Percentiles rank a stretch among this genome's conserved stretches.
Conservation (phyloP, 2,888 invertebrate species). For the Linyphia triangularis region DNA sequence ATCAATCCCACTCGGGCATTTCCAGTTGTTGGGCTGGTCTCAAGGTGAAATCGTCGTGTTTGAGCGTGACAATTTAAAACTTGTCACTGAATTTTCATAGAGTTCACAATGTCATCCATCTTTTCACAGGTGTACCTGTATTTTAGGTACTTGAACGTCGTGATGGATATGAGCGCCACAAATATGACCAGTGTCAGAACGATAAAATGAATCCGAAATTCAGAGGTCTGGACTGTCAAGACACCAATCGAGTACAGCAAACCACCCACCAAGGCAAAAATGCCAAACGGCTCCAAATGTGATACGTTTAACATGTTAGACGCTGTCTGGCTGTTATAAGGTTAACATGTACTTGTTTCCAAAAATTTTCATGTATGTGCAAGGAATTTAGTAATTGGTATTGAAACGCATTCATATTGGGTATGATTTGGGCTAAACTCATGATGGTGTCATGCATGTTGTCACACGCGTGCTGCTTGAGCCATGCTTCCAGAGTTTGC, state of each 20-base stretch:
- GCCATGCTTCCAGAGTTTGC: neutral
- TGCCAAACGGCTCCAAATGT: constrained; percentile 6
- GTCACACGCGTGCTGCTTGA: neutral
- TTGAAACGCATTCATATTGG: neutral
- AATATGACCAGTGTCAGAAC: constrained; percentile 34
- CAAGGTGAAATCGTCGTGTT: neutral
- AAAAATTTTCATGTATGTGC: constrained; percentile 12
- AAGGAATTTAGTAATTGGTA: neutral
- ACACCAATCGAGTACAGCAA: constrained; percentile 38
- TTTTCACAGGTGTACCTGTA: constrained; percentile 19
- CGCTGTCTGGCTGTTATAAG: neutral
- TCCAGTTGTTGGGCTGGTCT: neutral
- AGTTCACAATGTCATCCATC: constrained; percentile 16
- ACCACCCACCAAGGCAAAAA: constrained; percentile 12
- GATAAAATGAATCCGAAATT: constrained; percentile 18
- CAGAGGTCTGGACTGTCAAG: neutral
- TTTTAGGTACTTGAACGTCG: constrained; percentile 32
- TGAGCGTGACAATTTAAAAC: neutral
- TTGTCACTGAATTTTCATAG: constrained; percentile 38
- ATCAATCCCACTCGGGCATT: neutral
- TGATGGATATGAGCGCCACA: neutral
- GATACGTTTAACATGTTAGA: constrained; percentile 5
- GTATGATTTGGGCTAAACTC: neutral
- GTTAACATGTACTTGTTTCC: constrained; percentile 32
- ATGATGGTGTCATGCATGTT: neutral